phyloP scores from a whole-genome alignment of 2,797 vertebrate genomes.

The Leuciscus waleckii region DNA sequence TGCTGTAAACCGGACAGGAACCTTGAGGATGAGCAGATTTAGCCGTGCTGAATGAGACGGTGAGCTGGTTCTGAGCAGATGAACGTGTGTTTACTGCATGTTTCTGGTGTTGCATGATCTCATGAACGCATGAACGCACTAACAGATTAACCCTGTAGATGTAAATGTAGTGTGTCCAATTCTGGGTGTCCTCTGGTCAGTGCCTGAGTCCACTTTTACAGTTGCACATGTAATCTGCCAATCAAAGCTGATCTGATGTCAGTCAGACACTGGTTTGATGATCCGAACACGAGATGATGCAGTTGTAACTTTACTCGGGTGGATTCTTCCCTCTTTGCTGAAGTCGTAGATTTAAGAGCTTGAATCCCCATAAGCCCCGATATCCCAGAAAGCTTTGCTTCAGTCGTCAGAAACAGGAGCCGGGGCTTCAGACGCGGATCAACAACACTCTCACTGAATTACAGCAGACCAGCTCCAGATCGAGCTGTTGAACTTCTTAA shows the following conservation, averaged over 20 bases:
- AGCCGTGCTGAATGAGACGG: not conserved
- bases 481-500: not conserved
- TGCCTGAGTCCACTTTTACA: constrained; percentile 27
- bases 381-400: constrained; percentile 54
- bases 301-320: constrained; percentile 28
- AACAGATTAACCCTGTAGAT: constrained; percentile 32
- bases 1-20: not conserved
- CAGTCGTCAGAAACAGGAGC: constrained; percentile 40
- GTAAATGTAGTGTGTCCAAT: constrained; percentile 72
- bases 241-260: not conserved
- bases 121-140: constrained; percentile 52
- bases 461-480: no score
- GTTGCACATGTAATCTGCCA: not conserved
- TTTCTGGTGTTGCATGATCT: constrained; percentile 21
- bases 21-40: not conserved
- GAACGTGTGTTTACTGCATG: constrained; percentile 41
- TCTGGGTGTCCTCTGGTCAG: constrained; percentile 73
- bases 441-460: no score
- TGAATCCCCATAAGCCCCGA: constrained; percentile 50
- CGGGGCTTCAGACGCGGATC: constrained; percentile 27
- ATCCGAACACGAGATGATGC: constrained; percentile 2
- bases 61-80: not conserved
- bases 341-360: constrained; percentile 43
- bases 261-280: not conserved
- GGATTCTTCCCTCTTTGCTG: constrained; percentile 42